phyloP scores from a whole-genome alignment of 2,797 vertebrate species.

The Melanotaenia maccullochi region DNA sequence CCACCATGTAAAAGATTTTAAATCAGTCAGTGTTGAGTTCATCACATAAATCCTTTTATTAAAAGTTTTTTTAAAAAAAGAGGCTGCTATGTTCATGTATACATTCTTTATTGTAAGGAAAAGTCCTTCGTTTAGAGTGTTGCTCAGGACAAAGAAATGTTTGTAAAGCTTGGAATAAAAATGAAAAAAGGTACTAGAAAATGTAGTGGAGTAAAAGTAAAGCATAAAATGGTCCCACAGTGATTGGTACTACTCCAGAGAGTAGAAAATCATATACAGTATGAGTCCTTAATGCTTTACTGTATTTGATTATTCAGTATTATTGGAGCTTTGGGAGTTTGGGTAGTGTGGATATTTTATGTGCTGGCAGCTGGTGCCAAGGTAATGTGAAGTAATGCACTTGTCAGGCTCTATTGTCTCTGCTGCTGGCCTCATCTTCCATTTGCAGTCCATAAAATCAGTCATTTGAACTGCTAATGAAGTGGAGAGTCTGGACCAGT shows the following conservation, averaged over 20 bases:
- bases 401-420: constrained; percentile 78
- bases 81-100: background rate
- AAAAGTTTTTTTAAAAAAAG: background rate
- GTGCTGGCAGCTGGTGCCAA: constrained; percentile 71
- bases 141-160: background rate
- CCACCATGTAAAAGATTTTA: background rate
- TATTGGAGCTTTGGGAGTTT: constrained; percentile 39
- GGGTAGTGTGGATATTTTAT: constrained; percentile 71
- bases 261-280: constrained; percentile 28
- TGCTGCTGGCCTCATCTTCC: constrained; percentile 71
- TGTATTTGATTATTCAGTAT: constrained; percentile 48
- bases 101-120: background rate
- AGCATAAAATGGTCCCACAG: background rate
- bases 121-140: background rate
- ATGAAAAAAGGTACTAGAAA: background rate
- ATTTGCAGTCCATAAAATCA: constrained; percentile 74
- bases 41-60: background rate
- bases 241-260: constrained; percentile 11
- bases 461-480: constrained; percentile 80
- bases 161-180: fast-evolving
- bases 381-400: constrained; percentile 79
- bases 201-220: background rate
- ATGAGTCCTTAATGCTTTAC: constrained; percentile 36
- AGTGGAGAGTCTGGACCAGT: constrained; percentile 69
- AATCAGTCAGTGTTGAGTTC: background rate